phyloP scores from a whole-genome alignment of 2,888 invertebrate genomes.

The Conistra vaccinii region DNA sequence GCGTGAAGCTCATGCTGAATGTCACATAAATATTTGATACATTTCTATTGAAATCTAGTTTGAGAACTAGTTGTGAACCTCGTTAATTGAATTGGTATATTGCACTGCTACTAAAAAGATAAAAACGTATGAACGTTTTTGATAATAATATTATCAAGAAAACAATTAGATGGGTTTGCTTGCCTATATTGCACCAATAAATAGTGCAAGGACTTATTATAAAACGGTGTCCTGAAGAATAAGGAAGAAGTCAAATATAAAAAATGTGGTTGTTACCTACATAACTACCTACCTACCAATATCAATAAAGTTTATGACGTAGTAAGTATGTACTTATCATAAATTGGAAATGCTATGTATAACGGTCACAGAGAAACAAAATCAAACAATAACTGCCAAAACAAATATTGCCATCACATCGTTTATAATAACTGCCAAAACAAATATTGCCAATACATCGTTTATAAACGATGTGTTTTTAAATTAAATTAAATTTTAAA shows the following conservation, averaged over 20 bases:
- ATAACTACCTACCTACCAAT: background rate
- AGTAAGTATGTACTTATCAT: conserved; percentile 4
- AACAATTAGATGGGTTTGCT: background rate
- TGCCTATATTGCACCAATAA: no score
- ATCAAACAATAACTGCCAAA: background rate
- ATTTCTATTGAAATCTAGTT: background rate
- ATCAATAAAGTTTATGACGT: conserved; percentile 21
- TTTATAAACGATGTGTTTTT: no score
- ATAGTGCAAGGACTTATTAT: no score
- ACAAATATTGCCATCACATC: background rate
- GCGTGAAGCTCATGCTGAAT: background rate
- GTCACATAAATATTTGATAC: background rate
- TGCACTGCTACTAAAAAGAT: no score
- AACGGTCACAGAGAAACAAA: conserved; percentile 10
- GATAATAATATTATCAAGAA: no score
- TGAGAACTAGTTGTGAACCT: no score
- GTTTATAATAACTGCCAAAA: no score
- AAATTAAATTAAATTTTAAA: no score
- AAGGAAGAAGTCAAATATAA: background rate
- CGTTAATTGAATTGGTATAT: no score
- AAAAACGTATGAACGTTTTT: no score
- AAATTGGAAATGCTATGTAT: conserved; percentile 9
- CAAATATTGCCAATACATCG: no score
- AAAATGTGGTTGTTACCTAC: background rate
- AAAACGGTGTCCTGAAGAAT: background rate